Base-by-base conservation (phyloP, 92 coral and sea anemone species). In the Plumapathes pennacea region DNA sequence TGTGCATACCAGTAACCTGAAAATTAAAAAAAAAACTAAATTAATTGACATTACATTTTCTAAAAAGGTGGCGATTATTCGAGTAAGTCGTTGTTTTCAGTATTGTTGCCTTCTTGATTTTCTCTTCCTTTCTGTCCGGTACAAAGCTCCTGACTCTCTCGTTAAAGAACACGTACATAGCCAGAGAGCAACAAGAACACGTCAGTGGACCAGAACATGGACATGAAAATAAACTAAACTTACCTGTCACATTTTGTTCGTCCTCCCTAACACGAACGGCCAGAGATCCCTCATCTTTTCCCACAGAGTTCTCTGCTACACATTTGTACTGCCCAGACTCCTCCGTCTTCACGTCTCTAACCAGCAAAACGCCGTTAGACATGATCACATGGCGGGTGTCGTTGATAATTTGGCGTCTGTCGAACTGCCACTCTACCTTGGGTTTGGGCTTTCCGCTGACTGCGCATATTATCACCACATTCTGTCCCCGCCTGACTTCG, bases 241-340 rank as follows among this genome's bases (percentile, higher is more conserved):
- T 52, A 80, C 86, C 86, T 29, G 58, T 34, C 6, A 80, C 53
- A 22, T 60, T 45, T n/a, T n/a, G n/a, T n/a, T n/a, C n/a, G n/a
- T n/a, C n/a, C 24, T 64, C 34, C 32, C 70, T 61, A 32, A 87
- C 89, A 34, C 62, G 69, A 41, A 87, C 45, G 30, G 74, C 81
- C 4, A 87, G 62, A 14, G 81, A 68, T 6, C 90, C 86, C 27
- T 81, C 83, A 48, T 72, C 82, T 60, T 55, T 72, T 1, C 96
- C 96, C 15, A 84, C 90, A 7, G 84, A 45, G 37, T 87, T 87
- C 5, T 56, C 76, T 5, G 83, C 96, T 15, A 75, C 78, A 36
- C 96, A 87, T 36, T 63, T 77, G 64, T 87, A 87, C 72, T 78
- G 86, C 13, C 96, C 96, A 2, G 86, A 69, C 42, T 77, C 80